Evolutionary conservation across 2,113 vertebrate genomes (phyloP).

Genomic region (Ctenomys sociabilis): DNA sequence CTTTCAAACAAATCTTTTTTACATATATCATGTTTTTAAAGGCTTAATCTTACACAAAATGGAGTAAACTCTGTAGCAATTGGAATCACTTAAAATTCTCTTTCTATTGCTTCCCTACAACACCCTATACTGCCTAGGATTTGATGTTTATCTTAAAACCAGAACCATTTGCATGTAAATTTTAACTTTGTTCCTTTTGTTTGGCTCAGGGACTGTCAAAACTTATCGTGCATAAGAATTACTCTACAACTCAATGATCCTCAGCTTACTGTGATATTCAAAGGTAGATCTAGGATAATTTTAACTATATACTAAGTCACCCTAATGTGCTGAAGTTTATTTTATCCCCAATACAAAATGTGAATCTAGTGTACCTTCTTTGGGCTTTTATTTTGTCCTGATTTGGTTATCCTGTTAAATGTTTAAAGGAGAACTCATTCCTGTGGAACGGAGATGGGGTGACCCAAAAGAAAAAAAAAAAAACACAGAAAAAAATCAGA

Average conservation of each 20-base stretch:
- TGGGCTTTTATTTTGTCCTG: not conserved
- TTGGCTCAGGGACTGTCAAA: conserved; percentile 21
- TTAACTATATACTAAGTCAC: not conserved
- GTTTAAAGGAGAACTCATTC: conserved; percentile 23
- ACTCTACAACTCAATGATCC: conserved; percentile 36
- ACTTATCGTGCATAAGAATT: conserved; percentile 46
- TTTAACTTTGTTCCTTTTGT: conserved; percentile 62
- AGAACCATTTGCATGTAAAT: conserved; percentile 51
- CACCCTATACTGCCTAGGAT: not conserved
- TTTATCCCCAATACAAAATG: not conserved
- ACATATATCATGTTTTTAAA: conserved; percentile 17
- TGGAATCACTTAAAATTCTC: conserved; percentile 45
- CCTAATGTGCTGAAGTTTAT: not conserved
- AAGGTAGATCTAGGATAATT: conserved; percentile 1
- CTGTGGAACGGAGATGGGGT: not conserved
- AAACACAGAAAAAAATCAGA: not conserved
- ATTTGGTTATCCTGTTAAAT: conserved; percentile 52
- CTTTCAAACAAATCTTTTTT: conserved; percentile 41
- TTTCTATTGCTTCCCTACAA: not conserved
- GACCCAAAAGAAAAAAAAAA: not conserved
- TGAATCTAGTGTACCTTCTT: not conserved
- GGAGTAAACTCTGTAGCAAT: conserved; percentile 20
- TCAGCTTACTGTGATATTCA: conserved; percentile 19
- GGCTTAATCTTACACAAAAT: conserved; percentile 43
- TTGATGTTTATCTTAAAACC: conserved; percentile 48